Evolutionary conservation across 1,140 invertebrate species (phyloP).

Genomic region (Nixonia krombeini): DNA sequence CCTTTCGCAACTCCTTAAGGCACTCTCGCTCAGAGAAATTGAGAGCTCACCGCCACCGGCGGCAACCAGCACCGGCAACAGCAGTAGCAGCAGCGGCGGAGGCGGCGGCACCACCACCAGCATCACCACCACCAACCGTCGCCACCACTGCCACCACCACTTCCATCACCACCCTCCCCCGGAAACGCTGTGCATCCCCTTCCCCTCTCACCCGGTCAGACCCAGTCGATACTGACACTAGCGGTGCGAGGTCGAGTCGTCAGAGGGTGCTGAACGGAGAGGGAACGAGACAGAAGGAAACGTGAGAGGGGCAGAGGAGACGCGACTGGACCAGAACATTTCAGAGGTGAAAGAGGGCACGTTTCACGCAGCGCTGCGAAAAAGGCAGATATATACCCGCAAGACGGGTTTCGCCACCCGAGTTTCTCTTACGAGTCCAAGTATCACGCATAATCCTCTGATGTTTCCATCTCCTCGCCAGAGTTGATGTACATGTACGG

Average conservation of each 20-base stretch:
- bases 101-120: conserved; percentile 18
- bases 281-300: conserved; percentile 19
- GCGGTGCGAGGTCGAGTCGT: conserved; percentile 67
- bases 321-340: conserved; percentile 8
- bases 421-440: not conserved
- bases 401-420: not conserved
- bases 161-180: conserved; percentile 25
- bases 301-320: conserved; percentile 7
- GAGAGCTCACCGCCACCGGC: conserved; percentile 13
- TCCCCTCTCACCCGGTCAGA: conserved; percentile 46
- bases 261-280: conserved; percentile 64
- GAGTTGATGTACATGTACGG: too few relatives aligned
- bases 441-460: not conserved
- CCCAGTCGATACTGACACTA: conserved; percentile 69
- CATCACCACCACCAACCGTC: too few relatives aligned
- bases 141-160: too few relatives aligned
- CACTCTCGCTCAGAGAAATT: conserved; percentile 17
- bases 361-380: not conserved
- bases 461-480: too few relatives aligned
- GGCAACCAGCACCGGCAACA: conserved; percentile 22
- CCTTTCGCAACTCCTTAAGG: conserved; percentile 19
- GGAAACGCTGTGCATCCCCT: conserved; percentile 14
- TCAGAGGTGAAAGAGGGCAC: conserved; percentile 6
- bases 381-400: conserved; percentile 6
- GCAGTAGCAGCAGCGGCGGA: conserved; percentile 10